phyloP scores from a whole-genome alignment of 1,140 invertebrate genomes.

The Drosophila truncata region DNA sequence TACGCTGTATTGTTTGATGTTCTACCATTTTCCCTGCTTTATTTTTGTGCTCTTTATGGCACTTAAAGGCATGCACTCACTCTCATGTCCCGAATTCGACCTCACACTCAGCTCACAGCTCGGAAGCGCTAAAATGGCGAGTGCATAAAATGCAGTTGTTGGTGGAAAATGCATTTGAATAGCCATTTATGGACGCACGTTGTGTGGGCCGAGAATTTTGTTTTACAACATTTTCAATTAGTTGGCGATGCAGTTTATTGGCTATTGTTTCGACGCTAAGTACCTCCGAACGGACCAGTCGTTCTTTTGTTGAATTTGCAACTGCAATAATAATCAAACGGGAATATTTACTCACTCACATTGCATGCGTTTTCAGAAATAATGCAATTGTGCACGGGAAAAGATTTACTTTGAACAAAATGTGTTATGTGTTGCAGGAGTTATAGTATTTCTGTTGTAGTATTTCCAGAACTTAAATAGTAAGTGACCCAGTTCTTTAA shows the following conservation, averaged over 20 bases:
- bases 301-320: constrained; percentile 45
- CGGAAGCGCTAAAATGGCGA: constrained; percentile 16
- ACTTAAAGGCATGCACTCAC: constrained; percentile 37
- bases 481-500: neutral
- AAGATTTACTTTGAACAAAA: neutral
- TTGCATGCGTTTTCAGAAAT: neutral
- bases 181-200: constrained; percentile 56
- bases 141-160: constrained; percentile 45
- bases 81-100: constrained; percentile 3
- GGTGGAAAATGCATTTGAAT: constrained; percentile 65
- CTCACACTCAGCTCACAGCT: neutral
- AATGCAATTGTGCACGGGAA: constrained; percentile 1
- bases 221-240: constrained; percentile 79
- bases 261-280: constrained; percentile 78
- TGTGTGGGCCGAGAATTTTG: constrained; percentile 70
- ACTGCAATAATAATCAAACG: constrained; percentile 59
- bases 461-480: neutral
- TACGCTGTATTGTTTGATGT: constrained; percentile 38
- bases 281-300: constrained; percentile 48
- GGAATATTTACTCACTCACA: constrained; percentile 23
- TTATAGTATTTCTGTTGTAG: neutral
- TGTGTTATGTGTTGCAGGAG: neutral
- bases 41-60: constrained; percentile 29
- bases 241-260: constrained; percentile 77
- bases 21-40: constrained; percentile 22